Evolutionary conservation across 35 echinoderm and acorn worm genomes (phyloP).

Genomic region (Ptychodera flava): DNA sequence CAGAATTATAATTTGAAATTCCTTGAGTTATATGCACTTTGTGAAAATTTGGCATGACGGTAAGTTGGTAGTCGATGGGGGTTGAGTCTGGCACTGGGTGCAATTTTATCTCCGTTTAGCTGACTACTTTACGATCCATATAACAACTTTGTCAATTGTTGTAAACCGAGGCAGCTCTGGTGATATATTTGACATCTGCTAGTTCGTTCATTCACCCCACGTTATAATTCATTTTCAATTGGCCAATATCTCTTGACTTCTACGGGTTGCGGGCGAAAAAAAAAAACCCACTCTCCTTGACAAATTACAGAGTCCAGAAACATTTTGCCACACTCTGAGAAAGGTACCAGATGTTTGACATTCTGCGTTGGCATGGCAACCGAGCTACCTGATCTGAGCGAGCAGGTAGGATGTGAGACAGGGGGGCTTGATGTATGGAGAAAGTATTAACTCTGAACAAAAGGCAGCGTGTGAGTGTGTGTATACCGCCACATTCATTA

Average conservation of each 20-base stretch:
- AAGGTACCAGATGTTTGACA: not conserved
- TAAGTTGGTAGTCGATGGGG: too few relatives aligned
- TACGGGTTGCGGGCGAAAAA: not conserved
- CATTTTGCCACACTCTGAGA: not conserved
- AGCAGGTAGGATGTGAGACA: not conserved
- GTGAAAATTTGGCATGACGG: too few relatives aligned
- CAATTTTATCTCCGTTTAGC: too few relatives aligned
- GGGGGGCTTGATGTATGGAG: too few relatives aligned
- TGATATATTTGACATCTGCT: not conserved
- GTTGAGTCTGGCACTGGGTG: too few relatives aligned
- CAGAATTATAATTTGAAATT: too few relatives aligned
- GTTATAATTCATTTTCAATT: conserved; percentile 2
- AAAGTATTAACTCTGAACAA: not conserved
- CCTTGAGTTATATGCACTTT: too few relatives aligned
- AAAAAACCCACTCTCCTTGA: not conserved
- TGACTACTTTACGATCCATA: not conserved
- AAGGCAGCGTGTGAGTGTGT: too few relatives aligned
- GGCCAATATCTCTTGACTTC: not conserved
- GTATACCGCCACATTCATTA: too few relatives aligned
- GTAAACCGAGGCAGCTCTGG: not conserved
- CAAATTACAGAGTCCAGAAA: not conserved
- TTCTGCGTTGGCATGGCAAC: not conserved
- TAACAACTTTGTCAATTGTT: not conserved
- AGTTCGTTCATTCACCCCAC: not conserved
- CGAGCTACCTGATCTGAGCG: not conserved